Evolutionary conservation across 92 coral and sea anemone genomes (phyloP).

Genomic region (Nematostella vectensis): DNA sequence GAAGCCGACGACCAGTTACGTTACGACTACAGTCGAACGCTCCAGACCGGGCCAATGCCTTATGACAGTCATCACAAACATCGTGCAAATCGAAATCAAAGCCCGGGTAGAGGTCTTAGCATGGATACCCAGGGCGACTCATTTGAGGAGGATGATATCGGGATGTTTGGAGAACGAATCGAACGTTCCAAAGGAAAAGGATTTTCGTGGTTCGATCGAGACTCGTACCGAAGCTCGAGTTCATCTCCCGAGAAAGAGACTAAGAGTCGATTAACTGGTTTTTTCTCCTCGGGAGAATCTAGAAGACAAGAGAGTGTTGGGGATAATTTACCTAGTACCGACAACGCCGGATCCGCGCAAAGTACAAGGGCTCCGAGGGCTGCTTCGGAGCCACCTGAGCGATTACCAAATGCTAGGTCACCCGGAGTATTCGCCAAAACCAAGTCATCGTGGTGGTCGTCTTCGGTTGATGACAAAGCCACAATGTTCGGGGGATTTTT

Average conservation of each 20-base stretch:
- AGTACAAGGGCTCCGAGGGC: not conserved
- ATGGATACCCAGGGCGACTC: constrained; percentile 15
- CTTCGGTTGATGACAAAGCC: not conserved
- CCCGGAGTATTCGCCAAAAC: not conserved
- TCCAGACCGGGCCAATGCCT: constrained; percentile 9
- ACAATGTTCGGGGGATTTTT: not conserved
- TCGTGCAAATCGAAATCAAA: constrained; percentile 7
- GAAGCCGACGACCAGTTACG: constrained; percentile 24
- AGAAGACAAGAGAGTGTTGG: not conserved
- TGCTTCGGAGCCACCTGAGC: not conserved
- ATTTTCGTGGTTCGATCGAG: constrained; percentile 24
- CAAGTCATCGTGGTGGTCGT: not conserved
- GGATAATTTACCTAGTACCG: not conserved
- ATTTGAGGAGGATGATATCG: constrained; percentile 23
- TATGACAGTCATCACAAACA: constrained; percentile 8
- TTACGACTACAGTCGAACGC: constrained; percentile 23
- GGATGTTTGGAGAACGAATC: constrained; percentile 16
- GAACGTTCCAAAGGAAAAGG: constrained; percentile 6
- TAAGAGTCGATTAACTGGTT: not conserved
- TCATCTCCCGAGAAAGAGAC: not conserved
- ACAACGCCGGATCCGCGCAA: not conserved
- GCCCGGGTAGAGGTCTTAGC: not conserved
- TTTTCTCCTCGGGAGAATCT: not conserved
- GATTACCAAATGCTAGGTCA: not conserved
- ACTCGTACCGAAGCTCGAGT: not conserved